Base-by-base conservation (phyloP, 2,113 vertebrate genomes). In the Dasyurus viverrinus region DNA sequence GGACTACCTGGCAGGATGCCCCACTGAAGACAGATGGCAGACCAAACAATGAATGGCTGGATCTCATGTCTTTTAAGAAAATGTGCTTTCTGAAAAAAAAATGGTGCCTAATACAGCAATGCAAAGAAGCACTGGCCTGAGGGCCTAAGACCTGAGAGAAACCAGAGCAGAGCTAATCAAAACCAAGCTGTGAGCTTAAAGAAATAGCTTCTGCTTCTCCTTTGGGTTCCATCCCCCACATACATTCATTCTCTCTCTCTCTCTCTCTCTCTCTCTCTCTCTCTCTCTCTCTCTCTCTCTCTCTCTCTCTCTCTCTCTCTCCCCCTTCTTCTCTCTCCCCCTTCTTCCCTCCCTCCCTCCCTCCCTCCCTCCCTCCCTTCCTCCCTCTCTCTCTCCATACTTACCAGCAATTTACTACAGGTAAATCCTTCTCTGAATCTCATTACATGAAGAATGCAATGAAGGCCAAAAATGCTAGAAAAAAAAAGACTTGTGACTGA, bases 131-230 rank as follows among this genome's bases (percentile, higher is more conserved):
- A 50, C 25, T 90, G 46, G 89, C 89, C 89, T 52, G 46, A 47
- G 48, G 46, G 89, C 89, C 89, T 8, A 30, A 90, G 27, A 52
- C 89, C 25, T 48, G 48, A 90, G 48, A 90, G 48, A 90, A 90
- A 90, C 89, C 89, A 90, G 48, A 90, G 48, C 89, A 90, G 89
- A 52, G 46, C 47, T 90, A 90, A 90, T 90, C 46, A 90, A 90
- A 90, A 90, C 48, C 48, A 90, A 52, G 48, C 48, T 48, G 89
- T 90, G 25, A 90, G 47, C 47, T 14, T 25, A 90, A 90, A 90
- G 47, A 90, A 30, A 52, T 52, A 90, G 89, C 48, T 90, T 90
- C 46, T 90, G 89, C 89, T 90, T 50, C 48, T 47, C 89, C 89
- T 52, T 52, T 90, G 24, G 24, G 89, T 30, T 90, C 46, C 2